These are phyloP conservation scores for Hyalella azteca DNA, from an alignment of 2,888 invertebrate genomes.

Conservation along the genomic window DNA sequence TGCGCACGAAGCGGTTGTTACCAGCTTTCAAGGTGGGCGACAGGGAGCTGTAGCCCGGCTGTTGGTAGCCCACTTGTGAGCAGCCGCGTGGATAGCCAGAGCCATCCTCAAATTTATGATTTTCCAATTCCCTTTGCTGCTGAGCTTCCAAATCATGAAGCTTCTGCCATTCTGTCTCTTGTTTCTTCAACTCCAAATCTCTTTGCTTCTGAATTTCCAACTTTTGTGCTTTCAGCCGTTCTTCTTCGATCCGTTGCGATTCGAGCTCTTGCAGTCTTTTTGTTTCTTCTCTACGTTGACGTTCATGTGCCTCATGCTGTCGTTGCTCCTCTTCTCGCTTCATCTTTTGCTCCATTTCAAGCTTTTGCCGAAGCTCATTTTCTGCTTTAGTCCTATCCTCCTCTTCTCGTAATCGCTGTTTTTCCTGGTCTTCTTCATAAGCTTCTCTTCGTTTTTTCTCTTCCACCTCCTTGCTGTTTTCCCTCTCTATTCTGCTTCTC, in stretches of 20 bases:
- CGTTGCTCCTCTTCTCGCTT: conserved; percentile 6
- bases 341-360: neutral
- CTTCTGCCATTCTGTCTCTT: conserved; percentile 7
- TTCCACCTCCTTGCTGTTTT: neutral
- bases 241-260: neutral
- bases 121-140: conserved; percentile 1
- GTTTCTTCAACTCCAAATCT: neutral
- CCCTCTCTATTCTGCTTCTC: neutral
- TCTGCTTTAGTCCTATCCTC: neutral
- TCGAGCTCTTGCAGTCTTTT: neutral
- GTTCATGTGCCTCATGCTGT: neutral
- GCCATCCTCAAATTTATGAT: neutral
- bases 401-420: neutral
- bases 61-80: neutral
- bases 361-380: neutral
- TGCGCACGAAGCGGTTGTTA: neutral
- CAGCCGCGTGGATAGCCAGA: neutral
- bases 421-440: neutral
- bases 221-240: neutral
- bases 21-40: neutral
- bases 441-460: neutral
- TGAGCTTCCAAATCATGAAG: neutral
- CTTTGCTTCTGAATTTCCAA: conserved; percentile 1
- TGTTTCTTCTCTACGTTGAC: conserved; percentile 6
- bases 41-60: neutral